These are phyloP conservation scores for Lasioglossum morio DNA, from an alignment of 2,888 invertebrate species.

Conservation along the genomic window DNA sequence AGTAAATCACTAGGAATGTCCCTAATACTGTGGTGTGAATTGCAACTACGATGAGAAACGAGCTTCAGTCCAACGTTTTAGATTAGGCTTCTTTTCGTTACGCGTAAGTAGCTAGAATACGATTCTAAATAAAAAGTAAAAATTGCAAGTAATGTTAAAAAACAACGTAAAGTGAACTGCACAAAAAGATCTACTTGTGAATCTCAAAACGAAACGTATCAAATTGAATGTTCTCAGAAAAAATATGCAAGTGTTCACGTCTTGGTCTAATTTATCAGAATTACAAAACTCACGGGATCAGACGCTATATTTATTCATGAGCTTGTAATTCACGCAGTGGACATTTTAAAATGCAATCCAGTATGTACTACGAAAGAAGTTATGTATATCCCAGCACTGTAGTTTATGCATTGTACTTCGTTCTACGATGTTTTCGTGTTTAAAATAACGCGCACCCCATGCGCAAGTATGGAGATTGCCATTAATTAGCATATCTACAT, in stretches of 20 bases:
- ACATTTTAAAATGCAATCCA: neutral
- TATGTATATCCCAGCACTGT: neutral
- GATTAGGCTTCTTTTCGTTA: too few relatives aligned
- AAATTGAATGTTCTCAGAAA: neutral
- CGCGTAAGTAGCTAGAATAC: too few relatives aligned
- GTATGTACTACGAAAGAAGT: neutral
- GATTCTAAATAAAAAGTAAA: too few relatives aligned
- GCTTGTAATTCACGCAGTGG: neutral
- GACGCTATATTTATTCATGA: neutral
- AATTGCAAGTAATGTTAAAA: too few relatives aligned
- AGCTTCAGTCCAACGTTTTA: too few relatives aligned
- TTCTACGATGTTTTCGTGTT: neutral
- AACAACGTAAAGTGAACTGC: too few relatives aligned
- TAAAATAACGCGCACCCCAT: neutral
- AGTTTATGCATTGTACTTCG: neutral
- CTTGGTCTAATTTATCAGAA: neutral
- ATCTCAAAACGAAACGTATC: too few relatives aligned
- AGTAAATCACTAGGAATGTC: too few relatives aligned
- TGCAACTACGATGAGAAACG: too few relatives aligned
- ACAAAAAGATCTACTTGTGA: too few relatives aligned
- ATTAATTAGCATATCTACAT: conserved; percentile 6
- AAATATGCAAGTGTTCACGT: neutral
- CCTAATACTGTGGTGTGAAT: too few relatives aligned
- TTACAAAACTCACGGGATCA: neutral
- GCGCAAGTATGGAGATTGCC: conserved; percentile 1